These are phyloP conservation scores for Pogonocichla stellata DNA, from an alignment of 2,113 vertebrate species.

Conservation along the genomic window DNA sequence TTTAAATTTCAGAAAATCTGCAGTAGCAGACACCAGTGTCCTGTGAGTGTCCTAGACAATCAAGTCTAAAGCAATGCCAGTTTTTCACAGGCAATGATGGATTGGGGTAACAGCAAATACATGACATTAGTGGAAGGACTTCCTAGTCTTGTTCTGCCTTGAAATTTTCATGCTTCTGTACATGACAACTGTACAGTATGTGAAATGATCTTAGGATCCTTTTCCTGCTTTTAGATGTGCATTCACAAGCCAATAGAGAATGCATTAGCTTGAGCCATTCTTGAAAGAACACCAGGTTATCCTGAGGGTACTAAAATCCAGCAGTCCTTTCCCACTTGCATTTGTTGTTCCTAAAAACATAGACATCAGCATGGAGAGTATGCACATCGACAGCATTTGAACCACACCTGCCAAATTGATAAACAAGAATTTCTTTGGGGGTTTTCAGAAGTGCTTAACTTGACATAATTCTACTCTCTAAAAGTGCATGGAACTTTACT, in stretches of 20 bases:
- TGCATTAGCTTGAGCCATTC: neutral
- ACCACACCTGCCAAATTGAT: neutral
- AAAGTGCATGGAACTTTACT: neutral
- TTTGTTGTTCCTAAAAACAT: neutral
- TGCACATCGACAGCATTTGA: neutral
- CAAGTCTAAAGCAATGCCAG: neutral
- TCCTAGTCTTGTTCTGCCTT: neutral
- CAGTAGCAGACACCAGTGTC: neutral
- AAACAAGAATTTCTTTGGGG: neutral
- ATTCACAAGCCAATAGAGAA: neutral
- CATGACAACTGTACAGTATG: neutral
- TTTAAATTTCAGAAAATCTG: neutral
- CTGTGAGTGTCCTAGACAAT: neutral
- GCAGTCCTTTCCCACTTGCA: neutral
- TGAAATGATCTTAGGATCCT: neutral
- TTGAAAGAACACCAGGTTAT: neutral
- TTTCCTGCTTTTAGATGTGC: neutral
- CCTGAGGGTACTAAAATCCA: neutral
- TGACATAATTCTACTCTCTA: neutral
- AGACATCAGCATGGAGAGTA: neutral
- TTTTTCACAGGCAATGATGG: neutral
- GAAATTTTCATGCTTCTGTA: neutral
- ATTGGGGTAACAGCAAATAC: neutral
- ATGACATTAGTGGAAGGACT: neutral
- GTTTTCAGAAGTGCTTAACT: conserved; percentile 22